Evolutionary conservation across 2,113 vertebrate species (phyloP).

Genomic region (Nibea albiflora): DNA sequence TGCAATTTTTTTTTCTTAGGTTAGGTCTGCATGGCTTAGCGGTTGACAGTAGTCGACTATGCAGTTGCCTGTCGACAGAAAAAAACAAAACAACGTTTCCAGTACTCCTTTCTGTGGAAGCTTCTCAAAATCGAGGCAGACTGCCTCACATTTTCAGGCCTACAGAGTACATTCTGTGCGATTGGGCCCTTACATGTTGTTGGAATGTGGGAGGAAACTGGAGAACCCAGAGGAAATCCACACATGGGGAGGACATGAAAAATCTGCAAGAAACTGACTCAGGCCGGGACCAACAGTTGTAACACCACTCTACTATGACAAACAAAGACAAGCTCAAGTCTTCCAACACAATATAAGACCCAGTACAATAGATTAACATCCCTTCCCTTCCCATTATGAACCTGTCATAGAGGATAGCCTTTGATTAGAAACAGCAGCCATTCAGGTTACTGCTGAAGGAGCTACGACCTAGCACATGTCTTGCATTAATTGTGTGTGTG

Average conservation of each 20-base stretch:
- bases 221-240: slow-evolving; percentile 68
- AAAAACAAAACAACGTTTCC: slow-evolving; percentile 11
- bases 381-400: slow-evolving; percentile 9
- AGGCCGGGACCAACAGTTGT: slow-evolving; percentile 28
- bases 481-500: slow-evolving; percentile 61
- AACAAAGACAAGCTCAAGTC: slow-evolving; percentile 28
- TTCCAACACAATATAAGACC: slow-evolving; percentile 13
- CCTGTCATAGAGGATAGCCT: background rate
- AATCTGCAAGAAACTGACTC: slow-evolving; percentile 44
- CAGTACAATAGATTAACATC: slow-evolving; percentile 22
- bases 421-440: slow-evolving; percentile 65
- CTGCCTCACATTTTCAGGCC: slow-evolving; percentile 14
- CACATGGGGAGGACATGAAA: slow-evolving; percentile 61
- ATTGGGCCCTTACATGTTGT: slow-evolving; percentile 48
- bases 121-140: slow-evolving; percentile 15
- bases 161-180: slow-evolving; percentile 41
- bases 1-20: background rate
- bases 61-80: slow-evolving; percentile 6
- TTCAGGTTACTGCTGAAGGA: slow-evolving; percentile 46
- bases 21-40: background rate
- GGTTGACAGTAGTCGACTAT: background rate
- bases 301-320: slow-evolving; percentile 35
- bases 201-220: slow-evolving; percentile 66
- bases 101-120: background rate
- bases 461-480: slow-evolving; percentile 48